Conservation (phyloP, 2,797 vertebrate species). For the Silurus aristotelis region DNA sequence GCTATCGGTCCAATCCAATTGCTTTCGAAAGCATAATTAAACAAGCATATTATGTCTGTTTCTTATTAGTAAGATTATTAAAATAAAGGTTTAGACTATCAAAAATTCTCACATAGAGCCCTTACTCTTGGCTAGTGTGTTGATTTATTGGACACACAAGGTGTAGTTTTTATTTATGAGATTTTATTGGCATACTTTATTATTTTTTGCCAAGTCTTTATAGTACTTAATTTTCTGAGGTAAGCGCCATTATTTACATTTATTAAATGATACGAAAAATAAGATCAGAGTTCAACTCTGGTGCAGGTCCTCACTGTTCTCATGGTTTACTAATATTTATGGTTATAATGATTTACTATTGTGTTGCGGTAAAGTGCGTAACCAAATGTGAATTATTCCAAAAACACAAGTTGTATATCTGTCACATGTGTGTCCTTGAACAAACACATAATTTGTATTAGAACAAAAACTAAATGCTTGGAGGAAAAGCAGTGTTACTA, state of each 20-base stretch:
- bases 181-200: neutral
- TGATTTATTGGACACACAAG: conserved; percentile 14
- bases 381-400: neutral
- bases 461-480: neutral
- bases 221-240: neutral
- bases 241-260: neutral
- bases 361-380: neutral
- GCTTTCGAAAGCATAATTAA: neutral
- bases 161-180: conserved; percentile 4
- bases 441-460: neutral
- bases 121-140: neutral
- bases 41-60: neutral
- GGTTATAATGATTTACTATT: neutral
- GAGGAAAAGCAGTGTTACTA: neutral
- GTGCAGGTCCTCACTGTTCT: neutral
- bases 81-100: neutral
- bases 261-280: neutral
- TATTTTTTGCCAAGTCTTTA: neutral
- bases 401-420: neutral
- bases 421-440: neutral
- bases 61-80: neutral
- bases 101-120: neutral
- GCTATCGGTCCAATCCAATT: neutral
- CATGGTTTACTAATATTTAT: neutral
- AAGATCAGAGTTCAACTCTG: neutral